Conservation (phyloP, 53 echinoderm and acorn worm species). For the Zoroaster sp. region DNA sequence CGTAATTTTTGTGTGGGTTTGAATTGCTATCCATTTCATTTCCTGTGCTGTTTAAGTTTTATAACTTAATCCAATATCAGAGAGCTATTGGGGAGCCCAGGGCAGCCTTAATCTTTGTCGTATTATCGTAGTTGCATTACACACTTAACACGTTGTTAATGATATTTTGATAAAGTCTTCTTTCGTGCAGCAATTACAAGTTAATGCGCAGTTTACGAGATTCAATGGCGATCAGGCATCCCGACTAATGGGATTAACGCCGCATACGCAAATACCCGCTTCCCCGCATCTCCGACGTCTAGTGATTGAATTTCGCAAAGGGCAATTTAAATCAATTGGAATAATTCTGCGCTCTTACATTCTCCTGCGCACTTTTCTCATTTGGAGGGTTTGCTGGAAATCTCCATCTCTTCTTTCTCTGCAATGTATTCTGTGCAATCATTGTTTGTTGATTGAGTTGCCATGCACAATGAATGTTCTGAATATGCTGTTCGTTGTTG, state of each 20-base stretch:
- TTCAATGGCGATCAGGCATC: background rate
- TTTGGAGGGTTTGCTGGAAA: background rate
- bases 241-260: conserved; percentile 36
- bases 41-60: conserved; percentile 4
- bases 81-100: background rate
- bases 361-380: background rate
- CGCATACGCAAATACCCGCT: conserved; percentile 53
- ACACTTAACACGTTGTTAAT: conserved; percentile 62
- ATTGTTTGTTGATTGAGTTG: too few relatives aligned
- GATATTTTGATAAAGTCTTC: conserved; percentile 56
- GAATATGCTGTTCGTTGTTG: too few relatives aligned
- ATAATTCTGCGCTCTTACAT: conserved; percentile 1
- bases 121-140: conserved; percentile 49
- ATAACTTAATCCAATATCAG: background rate
- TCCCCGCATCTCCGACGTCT: background rate
- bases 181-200: conserved; percentile 47
- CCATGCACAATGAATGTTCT: too few relatives aligned
- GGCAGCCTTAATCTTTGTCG: background rate
- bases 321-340: conserved; percentile 51
- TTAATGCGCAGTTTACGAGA: conserved; percentile 51
- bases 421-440: background rate
- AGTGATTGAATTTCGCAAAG: conserved; percentile 49
- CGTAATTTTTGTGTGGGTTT: background rate
- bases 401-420: background rate
- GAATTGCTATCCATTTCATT: background rate